Conservation (phyloP, 1,140 invertebrate genomes). For the Bombus haemorrhoidalis region DNA sequence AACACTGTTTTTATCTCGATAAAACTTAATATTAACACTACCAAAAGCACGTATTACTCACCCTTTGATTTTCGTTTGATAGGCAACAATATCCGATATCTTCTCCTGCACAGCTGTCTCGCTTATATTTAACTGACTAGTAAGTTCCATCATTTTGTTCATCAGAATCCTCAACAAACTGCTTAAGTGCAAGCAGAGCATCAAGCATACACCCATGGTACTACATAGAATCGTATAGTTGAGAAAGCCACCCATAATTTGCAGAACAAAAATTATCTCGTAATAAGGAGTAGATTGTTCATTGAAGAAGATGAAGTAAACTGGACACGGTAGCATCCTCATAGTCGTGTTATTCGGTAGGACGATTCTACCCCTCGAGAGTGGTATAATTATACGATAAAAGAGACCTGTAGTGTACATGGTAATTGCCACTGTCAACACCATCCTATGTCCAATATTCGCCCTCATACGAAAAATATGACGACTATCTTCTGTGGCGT, state of each 20-base stretch:
- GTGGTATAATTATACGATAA: slow-evolving; percentile 37
- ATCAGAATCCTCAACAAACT: slow-evolving; percentile 68
- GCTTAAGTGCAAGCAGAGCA: slow-evolving; percentile 69
- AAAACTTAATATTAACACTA: too few relatives aligned
- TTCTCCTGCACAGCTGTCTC: not conserved
- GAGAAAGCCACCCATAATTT: slow-evolving; percentile 58
- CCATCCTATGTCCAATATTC: slow-evolving; percentile 20
- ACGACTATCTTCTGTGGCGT: not conserved
- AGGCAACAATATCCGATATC: not conserved
- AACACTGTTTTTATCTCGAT: too few relatives aligned
- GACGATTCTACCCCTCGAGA: slow-evolving; percentile 6
- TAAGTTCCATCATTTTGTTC: slow-evolving; percentile 38
- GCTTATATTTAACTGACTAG: not conserved
- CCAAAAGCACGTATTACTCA: not conserved
- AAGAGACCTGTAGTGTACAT: slow-evolving; percentile 46
- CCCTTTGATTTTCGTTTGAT: not conserved
- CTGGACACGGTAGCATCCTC: slow-evolving; percentile 58
- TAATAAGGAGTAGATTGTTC: slow-evolving; percentile 55
- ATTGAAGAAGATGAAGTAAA: slow-evolving; percentile 55
- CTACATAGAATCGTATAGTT: slow-evolving; percentile 58
- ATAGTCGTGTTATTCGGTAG: slow-evolving; percentile 16
- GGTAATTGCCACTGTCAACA: not conserved
- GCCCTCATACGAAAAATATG: slow-evolving; percentile 28
- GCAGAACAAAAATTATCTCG: slow-evolving; percentile 61
- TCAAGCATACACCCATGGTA: slow-evolving; percentile 57